Conservation (phyloP, 2,113 vertebrate species). For the Pygoscelis adeliae region DNA sequence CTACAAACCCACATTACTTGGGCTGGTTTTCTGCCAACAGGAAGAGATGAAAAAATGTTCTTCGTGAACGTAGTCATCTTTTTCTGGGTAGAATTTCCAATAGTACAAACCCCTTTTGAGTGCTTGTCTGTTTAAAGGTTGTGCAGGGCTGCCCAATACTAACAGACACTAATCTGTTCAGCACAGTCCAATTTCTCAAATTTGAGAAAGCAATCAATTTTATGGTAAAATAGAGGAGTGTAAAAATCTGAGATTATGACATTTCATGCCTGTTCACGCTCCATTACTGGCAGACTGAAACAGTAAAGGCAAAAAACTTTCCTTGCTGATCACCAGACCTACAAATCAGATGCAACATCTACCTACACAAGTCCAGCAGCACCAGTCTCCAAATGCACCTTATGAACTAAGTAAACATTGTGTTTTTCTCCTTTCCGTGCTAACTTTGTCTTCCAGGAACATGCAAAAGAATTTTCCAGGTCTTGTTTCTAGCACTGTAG, state of each 20-base stretch:
- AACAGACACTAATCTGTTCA: background rate
- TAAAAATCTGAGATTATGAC: background rate
- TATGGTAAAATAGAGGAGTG: background rate
- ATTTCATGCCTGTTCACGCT: background rate
- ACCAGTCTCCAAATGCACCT: background rate
- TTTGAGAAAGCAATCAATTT: conserved; percentile 1
- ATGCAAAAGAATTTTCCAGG: background rate
- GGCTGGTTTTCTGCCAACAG: background rate
- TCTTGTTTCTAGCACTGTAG: background rate
- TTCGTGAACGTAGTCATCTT: background rate
- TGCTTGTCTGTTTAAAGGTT: background rate
- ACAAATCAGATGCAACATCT: background rate
- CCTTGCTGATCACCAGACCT: background rate
- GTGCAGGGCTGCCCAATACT: background rate
- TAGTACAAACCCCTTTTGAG: background rate
- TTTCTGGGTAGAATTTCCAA: background rate
- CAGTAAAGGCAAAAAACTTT: background rate
- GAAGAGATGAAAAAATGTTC: background rate
- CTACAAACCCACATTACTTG: background rate
- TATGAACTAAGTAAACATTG: background rate
- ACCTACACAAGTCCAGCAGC: background rate
- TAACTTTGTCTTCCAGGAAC: background rate
- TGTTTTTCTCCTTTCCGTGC: background rate
- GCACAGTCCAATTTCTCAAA: background rate
- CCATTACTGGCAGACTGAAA: background rate